phyloP scores from a whole-genome alignment of 1,140 invertebrate species.

The Vollenhovia emeryi region DNA sequence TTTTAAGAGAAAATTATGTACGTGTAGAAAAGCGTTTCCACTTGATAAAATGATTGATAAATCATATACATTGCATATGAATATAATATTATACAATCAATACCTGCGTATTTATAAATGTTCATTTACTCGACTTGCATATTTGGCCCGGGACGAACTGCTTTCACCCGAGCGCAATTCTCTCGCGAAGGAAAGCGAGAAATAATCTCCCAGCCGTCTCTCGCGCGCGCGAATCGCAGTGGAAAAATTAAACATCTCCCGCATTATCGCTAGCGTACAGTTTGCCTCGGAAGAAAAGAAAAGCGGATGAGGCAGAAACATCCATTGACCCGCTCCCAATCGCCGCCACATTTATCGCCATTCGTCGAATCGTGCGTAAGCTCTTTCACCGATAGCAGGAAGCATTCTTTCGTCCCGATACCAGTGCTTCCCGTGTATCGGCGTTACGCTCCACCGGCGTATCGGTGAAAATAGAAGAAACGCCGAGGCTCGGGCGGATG shows the following conservation, averaged over 20 bases:
- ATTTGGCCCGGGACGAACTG: background rate
- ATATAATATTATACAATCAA: too few species aligned
- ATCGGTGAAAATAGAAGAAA: conserved; percentile 46
- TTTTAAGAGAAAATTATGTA: too few species aligned
- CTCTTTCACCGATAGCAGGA: conserved; percentile 46
- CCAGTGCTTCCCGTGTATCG: conserved; percentile 55
- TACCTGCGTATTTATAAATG: background rate
- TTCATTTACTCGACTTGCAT: background rate
- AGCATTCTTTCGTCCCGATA: conserved; percentile 39
- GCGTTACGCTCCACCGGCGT: conserved; percentile 25
- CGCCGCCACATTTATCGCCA: conserved; percentile 59
- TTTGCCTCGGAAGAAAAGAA: background rate
- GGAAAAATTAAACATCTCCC: conserved; percentile 46
- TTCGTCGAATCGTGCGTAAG: conserved; percentile 55
- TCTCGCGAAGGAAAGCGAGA: conserved; percentile 5
- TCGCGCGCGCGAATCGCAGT: background rate
- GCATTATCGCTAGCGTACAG: conserved; percentile 11
- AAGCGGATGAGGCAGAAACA: conserved; percentile 9
- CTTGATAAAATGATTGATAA: too few species aligned
- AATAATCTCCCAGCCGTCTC: background rate
- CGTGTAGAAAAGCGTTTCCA: too few species aligned
- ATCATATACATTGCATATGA: too few species aligned
- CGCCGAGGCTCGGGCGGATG: background rate
- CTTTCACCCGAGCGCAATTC: background rate
- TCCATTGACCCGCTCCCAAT: conserved; percentile 61